Base-by-base conservation (phyloP, 2,888 invertebrate genomes). In the Diplazon laetatorius region DNA sequence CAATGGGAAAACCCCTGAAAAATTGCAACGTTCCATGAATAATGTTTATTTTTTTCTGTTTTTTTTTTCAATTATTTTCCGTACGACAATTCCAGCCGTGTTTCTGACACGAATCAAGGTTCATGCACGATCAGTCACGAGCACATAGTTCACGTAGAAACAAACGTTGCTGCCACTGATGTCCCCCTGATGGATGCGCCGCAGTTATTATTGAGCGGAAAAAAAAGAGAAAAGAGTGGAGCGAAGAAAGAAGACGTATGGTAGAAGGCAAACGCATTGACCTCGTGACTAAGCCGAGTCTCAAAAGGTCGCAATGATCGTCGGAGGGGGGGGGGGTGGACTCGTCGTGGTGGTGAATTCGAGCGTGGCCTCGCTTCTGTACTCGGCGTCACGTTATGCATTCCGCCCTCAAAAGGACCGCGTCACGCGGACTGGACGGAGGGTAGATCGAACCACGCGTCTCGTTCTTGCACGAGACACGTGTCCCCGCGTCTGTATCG, bases 391-490 rank as follows among this genome's bases (percentile, higher is more conserved):
- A 22, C 57, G 69, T 62, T 63, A 71, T 73, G 65, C 62, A 73
- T 75, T 75, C 66, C 50, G 60, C 59, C 57, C 77, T 62, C 55
- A 37, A 39, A 50, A 76, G 68, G 16, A 42, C 22, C 22, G 46
- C 57, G 55, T 37, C 37, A 18, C 50, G n/a, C 14, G 50, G n/a
- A 20, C 69, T 42, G 46, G 59, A 59, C 55, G 46, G 70, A 73
- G 50, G 62, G 39, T 25, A 18, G 16, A 12, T 20, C 14, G 10
- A 35, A 18, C 20, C 22, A 22, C 57, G 57, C 37, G 65, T 71
- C 16, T 55, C 69, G 76, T 55, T 65, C 44, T 65, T 76, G 70
- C 50, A 25, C 69, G 46, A 72, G 82, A 82, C 82, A 80, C 80
- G 76, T 77, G 82, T 78, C 80, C 65, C 52, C 30, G 52, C 30